phyloP scores from a whole-genome alignment of 2,113 vertebrate genomes.

The Centropus unirufus region DNA sequence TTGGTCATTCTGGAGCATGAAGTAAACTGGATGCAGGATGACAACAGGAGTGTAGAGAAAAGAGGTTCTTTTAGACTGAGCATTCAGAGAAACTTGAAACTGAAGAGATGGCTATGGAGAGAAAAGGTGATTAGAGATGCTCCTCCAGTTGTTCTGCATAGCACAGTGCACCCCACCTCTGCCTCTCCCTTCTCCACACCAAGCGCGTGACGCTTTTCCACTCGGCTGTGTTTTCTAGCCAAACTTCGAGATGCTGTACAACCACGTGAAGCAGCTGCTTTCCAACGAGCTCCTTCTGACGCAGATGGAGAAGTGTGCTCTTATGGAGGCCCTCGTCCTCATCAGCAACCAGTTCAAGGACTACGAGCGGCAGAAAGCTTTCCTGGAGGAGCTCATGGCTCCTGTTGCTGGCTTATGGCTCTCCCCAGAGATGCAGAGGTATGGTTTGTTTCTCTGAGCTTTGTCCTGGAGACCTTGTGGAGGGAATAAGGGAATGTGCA shows the following conservation, averaged over 20 bases:
- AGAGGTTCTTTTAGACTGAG: background rate
- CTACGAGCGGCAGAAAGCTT: constrained; percentile 89
- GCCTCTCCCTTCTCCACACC: background rate
- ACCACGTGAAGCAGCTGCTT: constrained; percentile 88
- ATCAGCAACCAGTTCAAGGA: constrained; percentile 97
- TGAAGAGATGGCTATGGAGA: background rate
- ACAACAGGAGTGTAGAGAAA: background rate
- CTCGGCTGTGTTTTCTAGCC: constrained; percentile 78
- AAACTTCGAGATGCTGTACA: constrained; percentile 92
- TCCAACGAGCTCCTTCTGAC: constrained; percentile 84
- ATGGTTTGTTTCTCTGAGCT: background rate
- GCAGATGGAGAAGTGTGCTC: constrained; percentile 91
- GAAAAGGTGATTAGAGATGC: background rate
- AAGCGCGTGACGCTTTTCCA: background rate
- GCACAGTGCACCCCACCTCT: background rate
- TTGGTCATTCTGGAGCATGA: background rate
- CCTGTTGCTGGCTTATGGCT: constrained; percentile 88
- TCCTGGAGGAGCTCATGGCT: constrained; percentile 91
- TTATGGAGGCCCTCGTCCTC: constrained; percentile 94
- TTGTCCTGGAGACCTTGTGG: background rate
- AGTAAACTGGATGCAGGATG: background rate
- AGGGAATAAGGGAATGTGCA: background rate
- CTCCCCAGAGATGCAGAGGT: constrained; percentile 91
- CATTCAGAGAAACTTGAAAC: background rate
- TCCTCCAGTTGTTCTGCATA: background rate